Percentiles rank a stretch among this genome's conserved stretches.
These are phyloP conservation scores for Xerus rutilus DNA, from an alignment of 2,797 vertebrate genomes.

Conservation along the genomic window DNA sequence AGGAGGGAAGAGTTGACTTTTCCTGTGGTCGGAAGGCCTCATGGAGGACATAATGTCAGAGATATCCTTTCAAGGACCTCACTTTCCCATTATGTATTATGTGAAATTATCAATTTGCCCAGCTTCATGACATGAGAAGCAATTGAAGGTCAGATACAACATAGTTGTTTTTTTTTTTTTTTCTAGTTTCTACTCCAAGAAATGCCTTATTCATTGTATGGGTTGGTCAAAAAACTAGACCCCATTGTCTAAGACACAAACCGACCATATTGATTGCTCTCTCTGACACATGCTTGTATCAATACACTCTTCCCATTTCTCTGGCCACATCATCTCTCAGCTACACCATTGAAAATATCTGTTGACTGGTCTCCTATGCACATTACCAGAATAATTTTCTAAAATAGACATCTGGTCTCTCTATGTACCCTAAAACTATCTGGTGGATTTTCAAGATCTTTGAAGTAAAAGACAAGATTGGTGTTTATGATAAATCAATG, in stretches of 20 bases:
- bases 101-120: background rate
- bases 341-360: background rate
- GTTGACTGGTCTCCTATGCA: background rate
- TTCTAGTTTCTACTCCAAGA: background rate
- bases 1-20: background rate
- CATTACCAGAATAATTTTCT: background rate
- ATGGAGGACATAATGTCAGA: background rate
- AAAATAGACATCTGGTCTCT: background rate
- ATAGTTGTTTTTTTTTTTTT: background rate
- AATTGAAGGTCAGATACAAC: background rate
- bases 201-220: background rate
- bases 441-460: background rate
- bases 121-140: background rate
- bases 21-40: background rate
- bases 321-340: background rate
- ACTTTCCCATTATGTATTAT: background rate
- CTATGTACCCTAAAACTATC: background rate
- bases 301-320: background rate
- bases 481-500: background rate
- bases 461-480: background rate
- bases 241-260: background rate
- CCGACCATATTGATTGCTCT: background rate
- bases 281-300: background rate
- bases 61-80: background rate
- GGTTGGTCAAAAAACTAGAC: background rate